phyloP scores from a whole-genome alignment of 2,888 invertebrate species.

The Stenichneumon culpator region DNA sequence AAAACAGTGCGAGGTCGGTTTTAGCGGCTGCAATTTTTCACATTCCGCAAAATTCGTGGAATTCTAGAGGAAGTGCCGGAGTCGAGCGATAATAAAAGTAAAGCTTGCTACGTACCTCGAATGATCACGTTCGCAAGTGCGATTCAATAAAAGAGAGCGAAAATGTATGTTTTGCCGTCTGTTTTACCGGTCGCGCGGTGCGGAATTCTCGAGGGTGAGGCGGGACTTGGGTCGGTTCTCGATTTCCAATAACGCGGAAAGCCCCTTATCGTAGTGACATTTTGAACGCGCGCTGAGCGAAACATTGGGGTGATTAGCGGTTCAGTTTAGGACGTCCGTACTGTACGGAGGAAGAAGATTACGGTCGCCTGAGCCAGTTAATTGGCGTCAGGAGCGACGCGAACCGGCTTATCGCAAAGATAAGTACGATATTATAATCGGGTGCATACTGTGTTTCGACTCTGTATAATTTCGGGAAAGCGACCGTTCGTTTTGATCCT shows the following conservation, averaged over 20 bases:
- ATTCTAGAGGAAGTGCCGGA: not conserved
- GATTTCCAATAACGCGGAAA: conserved; percentile 24
- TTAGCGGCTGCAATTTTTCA: not conserved
- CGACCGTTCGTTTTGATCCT: conserved; percentile 45
- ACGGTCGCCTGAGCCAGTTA: conserved; percentile 47
- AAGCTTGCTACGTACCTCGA: not conserved
- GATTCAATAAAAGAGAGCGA: not conserved
- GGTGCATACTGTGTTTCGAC: conserved; percentile 8
- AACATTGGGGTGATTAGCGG: conserved; percentile 1
- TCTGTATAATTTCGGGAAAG: conserved; percentile 32
- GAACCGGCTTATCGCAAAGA: conserved; percentile 53
- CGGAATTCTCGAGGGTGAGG: not conserved
- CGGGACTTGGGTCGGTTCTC: not conserved
- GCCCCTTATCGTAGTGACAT: conserved; percentile 36
- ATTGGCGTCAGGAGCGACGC: conserved; percentile 49
- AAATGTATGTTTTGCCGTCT: not conserved
- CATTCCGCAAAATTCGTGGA: not conserved
- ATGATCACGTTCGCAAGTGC: not conserved
- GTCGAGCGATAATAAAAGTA: not conserved
- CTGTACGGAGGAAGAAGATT: conserved; percentile 41
- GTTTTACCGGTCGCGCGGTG: not conserved
- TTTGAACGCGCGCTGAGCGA: conserved; percentile 16
- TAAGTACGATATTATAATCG: conserved; percentile 51
- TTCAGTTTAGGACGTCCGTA: conserved; percentile 9
- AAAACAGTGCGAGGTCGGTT: not conserved